phyloP scores from a whole-genome alignment of 2,113 vertebrate genomes.

The Nyctereutes procyonoides region DNA sequence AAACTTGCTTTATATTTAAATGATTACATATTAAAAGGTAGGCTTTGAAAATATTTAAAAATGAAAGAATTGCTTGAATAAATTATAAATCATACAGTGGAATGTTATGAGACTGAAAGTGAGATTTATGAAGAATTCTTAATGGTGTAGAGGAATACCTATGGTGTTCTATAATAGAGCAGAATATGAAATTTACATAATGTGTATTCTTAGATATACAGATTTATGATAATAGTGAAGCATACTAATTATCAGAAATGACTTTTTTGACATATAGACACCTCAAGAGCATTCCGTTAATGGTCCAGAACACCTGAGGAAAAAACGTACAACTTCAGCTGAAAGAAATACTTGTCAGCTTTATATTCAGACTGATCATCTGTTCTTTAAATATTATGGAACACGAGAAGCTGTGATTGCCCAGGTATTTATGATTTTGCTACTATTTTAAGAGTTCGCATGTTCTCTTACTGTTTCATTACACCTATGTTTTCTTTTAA shows the following conservation, averaged over 20 bases:
- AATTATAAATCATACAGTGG: not conserved
- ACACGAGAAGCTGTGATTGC: constrained; percentile 96
- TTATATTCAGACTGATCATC: constrained; percentile 98
- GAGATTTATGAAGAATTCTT: constrained; percentile 16
- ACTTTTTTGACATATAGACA: constrained; percentile 76
- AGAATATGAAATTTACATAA: constrained; percentile 30
- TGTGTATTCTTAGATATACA: constrained; percentile 33
- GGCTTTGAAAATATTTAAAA: constrained; percentile 63
- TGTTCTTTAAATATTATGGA: constrained; percentile 93
- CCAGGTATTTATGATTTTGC: constrained; percentile 88
- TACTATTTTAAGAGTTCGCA: not conserved
- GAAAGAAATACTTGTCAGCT: constrained; percentile 97
- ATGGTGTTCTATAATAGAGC: not conserved
- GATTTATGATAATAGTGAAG: constrained; percentile 39
- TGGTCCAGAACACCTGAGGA: constrained; percentile 92
- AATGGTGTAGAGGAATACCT: constrained; percentile 9
- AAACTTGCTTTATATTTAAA: constrained; percentile 37
- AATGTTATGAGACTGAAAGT: not conserved
- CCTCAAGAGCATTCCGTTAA: constrained; percentile 78
- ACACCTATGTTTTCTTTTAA: not conserved
- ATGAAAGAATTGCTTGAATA: constrained; percentile 44
- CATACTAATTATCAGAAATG: constrained; percentile 54
- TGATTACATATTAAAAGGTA: not conserved
- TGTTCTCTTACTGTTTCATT: not conserved
- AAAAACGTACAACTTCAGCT: constrained; percentile 91